Evolutionary conservation across 2,797 vertebrate species (phyloP), one percentile per base, ranked within the genome.

Genomic region (Pyrocephalus nanus): DNA sequence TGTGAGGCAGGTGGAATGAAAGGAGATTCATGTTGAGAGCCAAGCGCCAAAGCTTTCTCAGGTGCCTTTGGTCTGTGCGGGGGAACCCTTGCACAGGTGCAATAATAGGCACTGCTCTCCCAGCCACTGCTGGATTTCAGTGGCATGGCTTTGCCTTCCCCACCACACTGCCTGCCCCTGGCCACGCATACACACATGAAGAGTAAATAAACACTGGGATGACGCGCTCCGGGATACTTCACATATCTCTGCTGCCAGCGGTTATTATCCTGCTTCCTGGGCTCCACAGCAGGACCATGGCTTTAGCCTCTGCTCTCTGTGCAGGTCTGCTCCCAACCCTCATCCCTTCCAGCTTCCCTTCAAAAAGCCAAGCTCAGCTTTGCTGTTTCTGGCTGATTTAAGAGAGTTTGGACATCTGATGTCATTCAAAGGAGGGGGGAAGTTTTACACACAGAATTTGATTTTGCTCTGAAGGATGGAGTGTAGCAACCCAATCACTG

Each of bases 381-480:
- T 87, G 81, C 87, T 86, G 29, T 67, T 95, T 90, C 61, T 78
- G 88, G 38, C 43, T 8, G 19, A 38, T 93, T 90, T 78, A 78
- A 53, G 21, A 42, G 54, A 88, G 27, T 57, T 80, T 86, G 67
- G 78, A 51, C 26, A 29, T 65, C 48, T 86, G 43, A 57, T 91
- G 71, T 86, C 58, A 71, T 88, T 85, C 11, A 14, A 70, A 26
- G 54, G 47, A 58, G 22, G 27, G 58, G 77, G 40, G 43, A 83
- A 58, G 42, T 80, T 83, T 76, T 19, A 30, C 34, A 76, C 64
- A 18, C 27, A 80, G 58, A 69, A 92, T 83, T 72, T 76, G 78
- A 62, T 57, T 95, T 92, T 87, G 51, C 29, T 93, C 36, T 64
- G 75, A 86, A 76, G 69, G 88, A 96, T 82, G 87, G 87, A 50